A percentile compares a stretch with the other conserved stretches of the same genome.
These are phyloP conservation scores for Poecilia picta DNA, from an alignment of 2,797 vertebrate species.

Conservation along the genomic window DNA sequence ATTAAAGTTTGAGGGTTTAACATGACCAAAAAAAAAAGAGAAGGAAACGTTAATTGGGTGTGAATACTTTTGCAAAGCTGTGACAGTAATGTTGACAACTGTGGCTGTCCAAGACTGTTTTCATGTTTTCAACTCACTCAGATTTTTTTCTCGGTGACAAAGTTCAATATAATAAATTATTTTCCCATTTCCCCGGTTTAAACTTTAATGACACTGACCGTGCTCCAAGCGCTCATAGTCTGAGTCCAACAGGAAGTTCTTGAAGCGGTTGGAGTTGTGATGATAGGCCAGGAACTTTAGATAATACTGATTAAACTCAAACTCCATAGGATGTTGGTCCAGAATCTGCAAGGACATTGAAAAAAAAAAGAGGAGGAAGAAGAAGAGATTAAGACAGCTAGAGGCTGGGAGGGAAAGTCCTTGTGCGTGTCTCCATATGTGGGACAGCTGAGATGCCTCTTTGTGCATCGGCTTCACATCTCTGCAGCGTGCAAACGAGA, in stretches of 20 bases:
- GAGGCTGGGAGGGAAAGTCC: slow-evolving; percentile 10
- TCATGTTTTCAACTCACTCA: neutral
- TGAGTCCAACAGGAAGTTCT: slow-evolving; percentile 98
- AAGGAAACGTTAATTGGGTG: neutral
- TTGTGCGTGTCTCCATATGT: slow-evolving; percentile 10
- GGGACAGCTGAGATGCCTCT: slow-evolving; percentile 44
- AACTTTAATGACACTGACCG: slow-evolving; percentile 81
- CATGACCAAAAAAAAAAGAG: neutral
- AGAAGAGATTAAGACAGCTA: slow-evolving; percentile 33
- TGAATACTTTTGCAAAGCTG: neutral
- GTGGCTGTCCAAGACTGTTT: neutral
- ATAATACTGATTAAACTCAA: slow-evolving; percentile 99
- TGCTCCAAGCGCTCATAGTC: slow-evolving; percentile 98
- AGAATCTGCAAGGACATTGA: slow-evolving; percentile 84
- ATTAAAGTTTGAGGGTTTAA: neutral
- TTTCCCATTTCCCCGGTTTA: slow-evolving; percentile 9
- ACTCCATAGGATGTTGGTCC: slow-evolving; percentile 94
- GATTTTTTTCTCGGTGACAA: neutral
- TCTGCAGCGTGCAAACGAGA: slow-evolving; percentile 47
- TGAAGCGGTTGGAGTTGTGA: slow-evolving; percentile 97
- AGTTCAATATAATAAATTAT: slow-evolving; percentile 2
- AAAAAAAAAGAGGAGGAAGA: slow-evolving; percentile 35
- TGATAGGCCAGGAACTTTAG: slow-evolving; percentile 98
- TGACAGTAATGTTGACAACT: neutral
- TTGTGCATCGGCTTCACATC: slow-evolving; percentile 35